Percentiles rank a stretch among this genome's conserved stretches.
Evolutionary conservation across 2,113 vertebrate genomes (phyloP).

Genomic region (Cavia porcellus): DNA sequence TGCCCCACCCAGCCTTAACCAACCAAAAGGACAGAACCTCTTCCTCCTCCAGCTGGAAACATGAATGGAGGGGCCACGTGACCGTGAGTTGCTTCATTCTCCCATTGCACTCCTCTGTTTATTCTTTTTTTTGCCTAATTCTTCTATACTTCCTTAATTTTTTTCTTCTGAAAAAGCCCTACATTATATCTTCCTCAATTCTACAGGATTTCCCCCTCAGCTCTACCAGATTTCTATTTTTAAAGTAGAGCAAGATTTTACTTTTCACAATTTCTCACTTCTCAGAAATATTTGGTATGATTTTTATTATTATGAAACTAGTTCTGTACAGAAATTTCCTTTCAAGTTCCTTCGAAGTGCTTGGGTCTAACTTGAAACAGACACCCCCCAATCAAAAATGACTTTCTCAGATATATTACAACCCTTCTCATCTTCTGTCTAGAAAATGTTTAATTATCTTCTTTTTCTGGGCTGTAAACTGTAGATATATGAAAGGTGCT

Average conservation of each 20-base stretch:
- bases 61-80: neutral
- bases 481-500: neutral
- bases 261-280: slow-evolving; percentile 11
- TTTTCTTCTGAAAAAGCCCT: slow-evolving; percentile 14
- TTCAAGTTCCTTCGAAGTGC: neutral
- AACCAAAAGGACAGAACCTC: neutral
- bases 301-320: slow-evolving; percentile 46
- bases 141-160: neutral
- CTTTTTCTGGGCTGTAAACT: neutral
- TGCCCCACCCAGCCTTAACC: neutral
- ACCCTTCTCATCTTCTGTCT: neutral
- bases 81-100: neutral
- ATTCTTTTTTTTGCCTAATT: slow-evolving; percentile 34
- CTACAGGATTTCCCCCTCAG: neutral
- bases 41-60: slow-evolving; percentile 20
- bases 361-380: neutral
- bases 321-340: neutral
- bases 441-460: neutral
- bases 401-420: neutral
- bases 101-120: neutral
- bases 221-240: neutral
- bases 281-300: neutral
- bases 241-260: neutral
- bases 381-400: too few relatives aligned
- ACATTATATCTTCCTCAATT: neutral